These are phyloP conservation scores for Platichthys stellatus DNA, from an alignment of 2,113 vertebrate species.

Conservation along the genomic window DNA sequence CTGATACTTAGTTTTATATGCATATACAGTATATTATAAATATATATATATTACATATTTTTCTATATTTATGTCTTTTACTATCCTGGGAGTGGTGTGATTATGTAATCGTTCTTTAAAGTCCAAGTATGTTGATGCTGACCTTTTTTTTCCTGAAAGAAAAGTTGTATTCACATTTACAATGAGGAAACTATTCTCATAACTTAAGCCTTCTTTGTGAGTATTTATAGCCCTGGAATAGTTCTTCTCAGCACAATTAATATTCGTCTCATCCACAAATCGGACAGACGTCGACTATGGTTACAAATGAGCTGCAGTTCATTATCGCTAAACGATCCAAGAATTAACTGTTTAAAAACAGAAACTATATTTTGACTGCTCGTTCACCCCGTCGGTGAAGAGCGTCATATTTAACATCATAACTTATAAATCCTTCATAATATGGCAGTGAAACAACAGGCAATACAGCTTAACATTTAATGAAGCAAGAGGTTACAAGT, in stretches of 20 bases:
- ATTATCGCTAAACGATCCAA: too few relatives aligned
- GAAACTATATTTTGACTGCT: neutral
- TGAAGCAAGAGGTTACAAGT: neutral
- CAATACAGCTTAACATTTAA: neutral
- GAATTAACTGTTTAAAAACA: conserved; percentile 2
- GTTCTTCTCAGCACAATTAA: conserved; percentile 48
- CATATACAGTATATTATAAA: conserved; percentile 69
- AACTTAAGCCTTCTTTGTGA: conserved; percentile 44
- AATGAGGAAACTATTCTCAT: conserved; percentile 59
- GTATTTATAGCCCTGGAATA: conserved; percentile 48
- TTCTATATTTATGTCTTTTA: conserved; percentile 77
- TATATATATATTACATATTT: conserved; percentile 71
- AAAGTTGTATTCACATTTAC: conserved; percentile 58
- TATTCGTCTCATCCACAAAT: neutral
- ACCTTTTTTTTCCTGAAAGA: conserved; percentile 32
- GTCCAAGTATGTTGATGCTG: conserved; percentile 58
- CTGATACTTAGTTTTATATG: conserved; percentile 73
- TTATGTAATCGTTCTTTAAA: conserved; percentile 68
- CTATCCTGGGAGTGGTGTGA: conserved; percentile 77
- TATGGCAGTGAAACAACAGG: neutral
- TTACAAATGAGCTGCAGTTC: conserved; percentile 40
- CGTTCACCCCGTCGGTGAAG: neutral
- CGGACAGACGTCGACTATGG: conserved; percentile 21
- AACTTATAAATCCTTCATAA: neutral
- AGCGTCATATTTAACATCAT: neutral